Conservation (phyloP, 2,888 invertebrate species). For the Lochmaea capreae region DNA sequence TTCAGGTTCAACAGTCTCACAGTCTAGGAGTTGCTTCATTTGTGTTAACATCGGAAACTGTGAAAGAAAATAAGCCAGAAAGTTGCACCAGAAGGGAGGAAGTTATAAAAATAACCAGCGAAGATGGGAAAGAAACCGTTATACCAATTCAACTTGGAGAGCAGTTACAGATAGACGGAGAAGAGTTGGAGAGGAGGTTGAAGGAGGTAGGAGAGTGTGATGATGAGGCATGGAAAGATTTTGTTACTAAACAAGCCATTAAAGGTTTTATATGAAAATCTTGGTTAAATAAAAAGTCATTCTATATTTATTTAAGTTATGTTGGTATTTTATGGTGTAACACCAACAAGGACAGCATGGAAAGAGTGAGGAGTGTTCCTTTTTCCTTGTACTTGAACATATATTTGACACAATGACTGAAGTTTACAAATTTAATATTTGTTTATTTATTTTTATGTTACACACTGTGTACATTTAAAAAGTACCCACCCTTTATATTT, state of each 20-base stretch:
- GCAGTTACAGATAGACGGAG: conserved; percentile 56
- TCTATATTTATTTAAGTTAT: too few species aligned
- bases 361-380: too few species aligned
- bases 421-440: too few species aligned
- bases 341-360: too few species aligned
- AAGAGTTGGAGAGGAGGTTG: conserved; percentile 62
- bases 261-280: conserved; percentile 67
- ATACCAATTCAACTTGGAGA: conserved; percentile 37
- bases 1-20: conserved; percentile 66
- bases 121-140: conserved; percentile 41
- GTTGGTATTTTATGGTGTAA: too few species aligned
- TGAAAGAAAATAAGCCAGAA: conserved; percentile 61
- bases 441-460: too few species aligned
- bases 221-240: conserved; percentile 67
- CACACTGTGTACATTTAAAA: too few species aligned
- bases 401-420: neutral
- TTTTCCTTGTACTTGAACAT: neutral
- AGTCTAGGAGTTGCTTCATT: conserved; percentile 69
- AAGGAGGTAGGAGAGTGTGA: conserved; percentile 67
- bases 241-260: conserved; percentile 71
- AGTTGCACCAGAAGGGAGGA: conserved; percentile 48
- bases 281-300: neutral
- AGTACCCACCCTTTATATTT: too few species aligned
- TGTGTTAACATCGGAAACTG: conserved; percentile 68
- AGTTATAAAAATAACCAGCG: conserved; percentile 40